Evolutionary conservation across 2,888 invertebrate species (phyloP).

Genomic region (Phortica okadai): DNA sequence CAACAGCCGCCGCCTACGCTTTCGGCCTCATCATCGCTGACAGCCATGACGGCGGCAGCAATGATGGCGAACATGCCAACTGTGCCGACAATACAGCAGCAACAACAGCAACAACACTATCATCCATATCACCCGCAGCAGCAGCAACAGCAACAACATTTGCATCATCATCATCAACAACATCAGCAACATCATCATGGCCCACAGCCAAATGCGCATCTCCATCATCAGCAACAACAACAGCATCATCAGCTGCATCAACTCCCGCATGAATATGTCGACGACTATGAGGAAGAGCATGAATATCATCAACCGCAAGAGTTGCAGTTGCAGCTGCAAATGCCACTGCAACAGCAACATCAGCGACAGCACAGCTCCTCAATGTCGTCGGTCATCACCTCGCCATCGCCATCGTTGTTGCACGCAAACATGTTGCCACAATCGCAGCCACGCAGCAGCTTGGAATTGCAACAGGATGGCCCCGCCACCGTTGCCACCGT

Average conservation of each 20-base stretch:
- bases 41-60: slow-evolving; percentile 52
- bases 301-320: slow-evolving; percentile 75
- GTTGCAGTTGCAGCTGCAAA: slow-evolving; percentile 61
- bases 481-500: slow-evolving; percentile 47
- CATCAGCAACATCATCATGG: slow-evolving; percentile 43
- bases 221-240: slow-evolving; percentile 70
- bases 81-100: slow-evolving; percentile 50
- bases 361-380: slow-evolving; percentile 56
- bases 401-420: slow-evolving; percentile 63
- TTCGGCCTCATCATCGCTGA: slow-evolving; percentile 59
- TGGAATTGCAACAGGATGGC: slow-evolving; percentile 44
- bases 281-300: slow-evolving; percentile 70
- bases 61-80: slow-evolving; percentile 40
- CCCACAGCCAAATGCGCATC: slow-evolving; percentile 52
- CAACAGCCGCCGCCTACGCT: slow-evolving; percentile 48
- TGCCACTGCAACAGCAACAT: slow-evolving; percentile 44
- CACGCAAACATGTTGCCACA: slow-evolving; percentile 29
- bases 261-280: slow-evolving; percentile 56
- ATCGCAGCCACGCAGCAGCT: slow-evolving; percentile 47
- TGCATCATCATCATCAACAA: slow-evolving; percentile 46
- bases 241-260: slow-evolving; percentile 72
- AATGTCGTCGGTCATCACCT: slow-evolving; percentile 63
- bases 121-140: slow-evolving; percentile 41
- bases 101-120: slow-evolving; percentile 49
- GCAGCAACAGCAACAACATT: slow-evolving; percentile 45